Evolutionary conservation across 2,888 invertebrate genomes (phyloP), one percentile per base, ranked within the genome.

Genomic region (Schrankia costaestrigalis): DNA sequence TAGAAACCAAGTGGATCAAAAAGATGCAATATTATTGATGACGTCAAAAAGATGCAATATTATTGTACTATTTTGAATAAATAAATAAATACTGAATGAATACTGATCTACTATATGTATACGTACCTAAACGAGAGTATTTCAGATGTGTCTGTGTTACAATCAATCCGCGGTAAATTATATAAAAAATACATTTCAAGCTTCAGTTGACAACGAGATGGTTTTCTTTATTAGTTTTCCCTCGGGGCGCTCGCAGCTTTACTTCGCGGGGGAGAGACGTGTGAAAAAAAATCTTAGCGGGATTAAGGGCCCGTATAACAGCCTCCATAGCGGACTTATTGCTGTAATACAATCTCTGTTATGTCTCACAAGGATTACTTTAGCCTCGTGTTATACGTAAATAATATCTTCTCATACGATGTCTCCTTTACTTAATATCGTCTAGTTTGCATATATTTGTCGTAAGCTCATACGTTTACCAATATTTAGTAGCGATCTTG

Each of bases 171-270:
- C 63, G 78, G 80, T 81, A 89, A 89, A 89, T 89, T 88, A 86
- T 85, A 89, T 89, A 89, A 89, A 89, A 89, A 89, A 88, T 84
- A 89, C 87, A 89, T 89, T 89, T 89, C 89, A 88, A 78, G 88
- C 87, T 76, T 80, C 80, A 87, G 86, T 79, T 82, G 85, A 64
- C 81, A 57, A 70, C 75, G 76, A 84, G 83, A 89, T 89, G 86
- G 87, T 84, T 85, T n/a, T 86, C 85, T 84, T 87, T 87, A 88
- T 88, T 88, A 88, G 85, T 86, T 86, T 86, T 82, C 78, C 80
- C 71, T n/a, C 73, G 63, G 65, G 80, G 78, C 76, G 56, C 35
- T 31, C 51, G 55, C 55, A 46, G 47, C 48, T 49, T 47, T 56
- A 57, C 55, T 46, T 57, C 57, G 66, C 63, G 70, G 75, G 81